Evolutionary conservation across 2,113 vertebrate genomes (phyloP), one percentile per base, ranked within the genome.

Genomic region (Coryphaenoides rupestris): DNA sequence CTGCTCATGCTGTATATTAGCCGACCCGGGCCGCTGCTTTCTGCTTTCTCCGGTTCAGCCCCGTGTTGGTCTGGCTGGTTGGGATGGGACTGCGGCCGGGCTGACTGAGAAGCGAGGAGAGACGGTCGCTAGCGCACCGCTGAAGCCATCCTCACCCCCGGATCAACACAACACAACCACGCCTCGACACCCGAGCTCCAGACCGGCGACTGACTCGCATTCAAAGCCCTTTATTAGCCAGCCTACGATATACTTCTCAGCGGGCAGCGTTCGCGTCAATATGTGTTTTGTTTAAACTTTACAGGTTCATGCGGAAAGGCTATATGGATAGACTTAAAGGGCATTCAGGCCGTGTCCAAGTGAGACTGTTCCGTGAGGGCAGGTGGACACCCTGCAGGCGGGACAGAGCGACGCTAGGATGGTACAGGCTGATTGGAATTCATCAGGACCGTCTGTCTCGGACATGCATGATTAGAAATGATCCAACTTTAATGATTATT

Each of bases 111-210:
- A n/a, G n/a, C n/a, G n/a, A n/a, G 28, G 28, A 71, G 70, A 74
- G 61, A 59, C 58, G 23, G 85, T 88, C 87, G 62, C 87, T 86
- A 84, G 58, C 61, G 46, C 75, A n/a, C 74, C 19, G 83, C 79
- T 73, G 59, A 74, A 83, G 79, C 79, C 73, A 66, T 83, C 75
- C 82, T 83, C 77, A 73, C 67, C 71, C 69, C 88, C 83, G 84
- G n/a, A n/a, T n/a, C n/a, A n/a, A 80, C 80, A 82, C n/a, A 88
- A 87, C 84, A 88, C 72, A 71, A 69, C 77, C 76, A 65, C 65
- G 53, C 82, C 76, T 78, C 66, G 52, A 59, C 15, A 66, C 50
- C 2, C 24, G 55, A 19, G 45, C 53, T 57, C 60, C 52, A 62
- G 33, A 10, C 13, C 33, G 13, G 33, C 33, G 33, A 40, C 16